Conservation (phyloP, 2,113 vertebrate species). For the Atlantisia rogersi region DNA sequence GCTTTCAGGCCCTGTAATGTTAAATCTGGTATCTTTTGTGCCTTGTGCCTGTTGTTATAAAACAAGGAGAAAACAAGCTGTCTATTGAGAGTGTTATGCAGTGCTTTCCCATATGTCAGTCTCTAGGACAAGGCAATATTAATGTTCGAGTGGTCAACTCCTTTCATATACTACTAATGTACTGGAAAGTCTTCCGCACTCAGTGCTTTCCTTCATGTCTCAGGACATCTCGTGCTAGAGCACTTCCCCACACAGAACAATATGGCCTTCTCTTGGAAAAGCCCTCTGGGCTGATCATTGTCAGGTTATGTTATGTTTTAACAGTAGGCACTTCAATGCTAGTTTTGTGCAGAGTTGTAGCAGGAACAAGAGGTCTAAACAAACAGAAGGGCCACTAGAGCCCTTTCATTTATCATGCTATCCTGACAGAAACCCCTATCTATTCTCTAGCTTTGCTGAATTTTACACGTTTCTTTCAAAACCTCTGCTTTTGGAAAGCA, state of each 20-base stretch:
- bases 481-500: neutral
- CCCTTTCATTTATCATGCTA: conserved; percentile 84
- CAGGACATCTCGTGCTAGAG: conserved; percentile 67
- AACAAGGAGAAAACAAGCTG: conserved; percentile 69
- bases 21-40: neutral
- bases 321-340: conserved; percentile 82
- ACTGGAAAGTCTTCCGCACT: conserved; percentile 89
- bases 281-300: conserved; percentile 85
- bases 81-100: conserved; percentile 66
- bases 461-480: neutral
- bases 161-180: conserved; percentile 90
- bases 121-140: conserved; percentile 73
- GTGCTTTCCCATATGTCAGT: conserved; percentile 83
- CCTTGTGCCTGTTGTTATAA: neutral
- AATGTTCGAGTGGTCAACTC: conserved; percentile 77
- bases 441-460: conserved; percentile 17
- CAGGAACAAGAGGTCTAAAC: conserved; percentile 88
- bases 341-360: conserved; percentile 82
- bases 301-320: conserved; percentile 89
- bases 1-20: neutral
- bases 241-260: conserved; percentile 72
- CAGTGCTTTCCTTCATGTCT: conserved; percentile 75
- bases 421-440: conserved; percentile 77
- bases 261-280: conserved; percentile 80
- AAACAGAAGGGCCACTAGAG: conserved; percentile 81